Base-by-base conservation (phyloP, 2,888 invertebrate genomes). In the Tachystola acroxantha region DNA sequence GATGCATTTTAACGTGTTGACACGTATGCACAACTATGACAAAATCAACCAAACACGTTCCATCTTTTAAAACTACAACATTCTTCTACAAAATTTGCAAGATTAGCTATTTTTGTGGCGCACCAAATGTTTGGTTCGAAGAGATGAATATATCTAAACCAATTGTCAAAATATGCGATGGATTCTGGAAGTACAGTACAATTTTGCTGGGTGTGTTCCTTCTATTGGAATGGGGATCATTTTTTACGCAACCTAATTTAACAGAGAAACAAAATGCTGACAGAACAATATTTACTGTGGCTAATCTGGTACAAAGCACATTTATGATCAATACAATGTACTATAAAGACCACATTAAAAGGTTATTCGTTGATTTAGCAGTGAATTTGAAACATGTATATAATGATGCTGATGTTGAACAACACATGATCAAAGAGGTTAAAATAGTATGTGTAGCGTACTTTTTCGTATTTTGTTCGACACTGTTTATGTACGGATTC, bases 341-440 rank as follows among this genome's bases (percentile, higher is more conserved):
- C n/a, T n/a, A n/a, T n/a, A 27, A 28, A 27, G 29, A 30, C 0
- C 26, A 36, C 3, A 29, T 47, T 1, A 43, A 22, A 7, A 14
- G 34, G 6, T 12, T 54, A 11, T 26, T 33, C 1, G 38, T 48
- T 1, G 12, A 10, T 0, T 28, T n/a, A n/a, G n/a, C n/a, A n/a
- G n/a, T n/a, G n/a, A n/a, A n/a, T n/a, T n/a, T 50, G 5, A 76
- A 73, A 37, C 36, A 36, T 1, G 36, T 51, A 0, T 50, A 64
- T 38, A 76, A 70, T 31, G 67, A 78, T 35, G 32, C 37, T 0
- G 41, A 48, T 2, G 51, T 73, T 4, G 76, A 80, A 26, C 41
- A 36, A 29, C 39, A 52, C 6, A 71, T 76, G 69, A 60, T 78
- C 2, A 53, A 37, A 16, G 64, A 50, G 29, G 43, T 55, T 0